Percentiles rank a stretch among this genome's conserved stretches.
phyloP scores from a whole-genome alignment of 2,888 invertebrate genomes.

The Ptilodon capucinus region DNA sequence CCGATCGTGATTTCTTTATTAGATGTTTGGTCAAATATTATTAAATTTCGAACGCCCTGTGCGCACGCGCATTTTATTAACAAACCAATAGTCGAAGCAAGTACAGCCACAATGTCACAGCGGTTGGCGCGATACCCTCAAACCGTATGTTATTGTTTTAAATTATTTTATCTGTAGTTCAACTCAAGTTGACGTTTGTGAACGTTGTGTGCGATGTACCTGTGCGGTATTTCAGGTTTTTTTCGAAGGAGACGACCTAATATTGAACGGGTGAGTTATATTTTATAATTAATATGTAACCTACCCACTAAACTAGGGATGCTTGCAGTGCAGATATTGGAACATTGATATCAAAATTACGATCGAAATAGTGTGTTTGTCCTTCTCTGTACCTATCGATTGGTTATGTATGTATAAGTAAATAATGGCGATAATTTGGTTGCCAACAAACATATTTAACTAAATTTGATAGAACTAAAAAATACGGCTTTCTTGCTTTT shows the following conservation, averaged over 20 bases:
- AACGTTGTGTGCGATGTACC: conserved; percentile 51
- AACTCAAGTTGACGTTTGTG: conserved; percentile 11
- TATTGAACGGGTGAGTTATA: conserved; percentile 60
- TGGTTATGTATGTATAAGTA: too few relatives aligned
- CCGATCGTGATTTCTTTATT: neutral
- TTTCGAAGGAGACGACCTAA: conserved; percentile 55
- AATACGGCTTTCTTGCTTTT: too few relatives aligned
- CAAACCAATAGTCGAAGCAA: conserved; percentile 21
- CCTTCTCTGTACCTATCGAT: too few relatives aligned
- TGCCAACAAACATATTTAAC: too few relatives aligned
- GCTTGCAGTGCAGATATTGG: too few relatives aligned
- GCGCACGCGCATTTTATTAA: conserved; percentile 28
- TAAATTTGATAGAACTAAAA: too few relatives aligned
- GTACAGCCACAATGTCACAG: conserved; percentile 35
- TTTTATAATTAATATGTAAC: too few relatives aligned
- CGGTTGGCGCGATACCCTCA: conserved; percentile 39
- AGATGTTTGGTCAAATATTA: too few relatives aligned
- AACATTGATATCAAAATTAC: too few relatives aligned
- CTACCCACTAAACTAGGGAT: too few relatives aligned
- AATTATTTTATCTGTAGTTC: conserved; percentile 10
- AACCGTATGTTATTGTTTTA: conserved; percentile 22
- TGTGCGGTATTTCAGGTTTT: conserved; percentile 67
- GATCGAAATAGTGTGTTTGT: too few relatives aligned
- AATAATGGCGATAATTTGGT: too few relatives aligned
- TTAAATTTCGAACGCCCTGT: conserved; percentile 23